These are phyloP conservation scores for Pherbina coryleti DNA, from an alignment of 2,888 invertebrate species.

Conservation along the genomic window DNA sequence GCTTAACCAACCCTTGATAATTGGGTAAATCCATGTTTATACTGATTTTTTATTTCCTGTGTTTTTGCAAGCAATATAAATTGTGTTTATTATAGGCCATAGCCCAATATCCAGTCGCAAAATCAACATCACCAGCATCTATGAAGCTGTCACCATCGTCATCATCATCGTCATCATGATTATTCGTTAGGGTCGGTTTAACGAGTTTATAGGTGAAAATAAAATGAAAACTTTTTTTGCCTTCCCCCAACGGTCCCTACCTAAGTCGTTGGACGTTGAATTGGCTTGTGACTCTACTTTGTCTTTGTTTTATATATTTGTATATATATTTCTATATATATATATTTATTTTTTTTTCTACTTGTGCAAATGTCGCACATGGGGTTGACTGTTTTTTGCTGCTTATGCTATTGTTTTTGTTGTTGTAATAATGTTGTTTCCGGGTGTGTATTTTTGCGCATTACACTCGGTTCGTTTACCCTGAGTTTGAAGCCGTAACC, in stretches of 20 bases:
- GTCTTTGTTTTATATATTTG: no score
- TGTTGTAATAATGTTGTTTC: slow-evolving; percentile 4
- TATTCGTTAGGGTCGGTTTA: background rate
- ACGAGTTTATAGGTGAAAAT: background rate
- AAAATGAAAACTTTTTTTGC: background rate
- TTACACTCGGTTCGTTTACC: background rate
- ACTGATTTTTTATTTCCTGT: no score
- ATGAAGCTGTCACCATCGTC: background rate
- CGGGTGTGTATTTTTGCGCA: slow-evolving; percentile 5
- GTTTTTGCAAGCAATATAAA: background rate
- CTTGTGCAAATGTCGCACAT: background rate
- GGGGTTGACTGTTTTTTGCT: background rate
- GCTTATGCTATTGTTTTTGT: background rate
- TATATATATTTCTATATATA: no score
- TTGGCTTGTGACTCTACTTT: no score
- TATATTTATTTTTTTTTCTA: no score
- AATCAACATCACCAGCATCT: background rate
- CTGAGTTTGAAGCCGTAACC: background rate
- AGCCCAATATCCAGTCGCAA: background rate
- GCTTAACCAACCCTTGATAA: no score
- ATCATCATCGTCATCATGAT: background rate
- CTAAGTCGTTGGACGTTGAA: no score
- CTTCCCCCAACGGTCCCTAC: background rate
- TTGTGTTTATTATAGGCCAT: background rate
- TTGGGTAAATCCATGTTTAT: no score